phyloP scores from a whole-genome alignment of 2,888 invertebrate genomes.

The Cosmopolites sordidus region DNA sequence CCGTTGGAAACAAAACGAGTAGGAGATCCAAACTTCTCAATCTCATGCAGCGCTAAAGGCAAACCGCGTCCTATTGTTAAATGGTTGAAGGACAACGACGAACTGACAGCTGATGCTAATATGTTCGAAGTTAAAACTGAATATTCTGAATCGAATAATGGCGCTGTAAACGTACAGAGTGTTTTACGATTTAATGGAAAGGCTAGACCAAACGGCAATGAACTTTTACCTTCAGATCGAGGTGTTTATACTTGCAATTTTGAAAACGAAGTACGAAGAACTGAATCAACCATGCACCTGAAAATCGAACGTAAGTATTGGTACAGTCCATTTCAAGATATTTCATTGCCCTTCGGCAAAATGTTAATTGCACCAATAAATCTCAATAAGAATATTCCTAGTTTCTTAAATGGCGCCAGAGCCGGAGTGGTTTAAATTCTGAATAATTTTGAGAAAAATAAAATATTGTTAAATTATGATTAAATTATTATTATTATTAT shows the following conservation, averaged over 20 bases:
- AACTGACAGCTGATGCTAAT: slow-evolving; percentile 71
- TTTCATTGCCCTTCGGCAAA: no score
- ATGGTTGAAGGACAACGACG: slow-evolving; percentile 83
- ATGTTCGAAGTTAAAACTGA: slow-evolving; percentile 79
- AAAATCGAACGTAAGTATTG: slow-evolving; percentile 79
- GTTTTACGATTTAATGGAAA: slow-evolving; percentile 76
- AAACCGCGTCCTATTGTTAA: slow-evolving; percentile 80
- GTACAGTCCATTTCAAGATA: no score
- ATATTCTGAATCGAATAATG: slow-evolving; percentile 71
- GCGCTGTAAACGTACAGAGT: slow-evolving; percentile 78
- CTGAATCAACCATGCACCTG: slow-evolving; percentile 85
- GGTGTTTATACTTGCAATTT: slow-evolving; percentile 85
- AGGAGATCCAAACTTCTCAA: slow-evolving; percentile 72
- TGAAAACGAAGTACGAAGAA: slow-evolving; percentile 83
- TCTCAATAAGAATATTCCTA: no score
- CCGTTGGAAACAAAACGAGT: slow-evolving; percentile 76
- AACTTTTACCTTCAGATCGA: slow-evolving; percentile 76
- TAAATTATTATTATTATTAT: no score
- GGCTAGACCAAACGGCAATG: slow-evolving; percentile 70
- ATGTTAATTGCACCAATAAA: no score
- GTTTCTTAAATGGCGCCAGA: no score
- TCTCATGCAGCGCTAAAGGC: slow-evolving; percentile 81
- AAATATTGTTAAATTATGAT: no score
- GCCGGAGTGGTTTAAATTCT: no score
- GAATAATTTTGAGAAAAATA: no score